These are phyloP conservation scores for Steatocranus sp. DNA, from an alignment of 2,797 vertebrate species.

Conservation along the genomic window DNA sequence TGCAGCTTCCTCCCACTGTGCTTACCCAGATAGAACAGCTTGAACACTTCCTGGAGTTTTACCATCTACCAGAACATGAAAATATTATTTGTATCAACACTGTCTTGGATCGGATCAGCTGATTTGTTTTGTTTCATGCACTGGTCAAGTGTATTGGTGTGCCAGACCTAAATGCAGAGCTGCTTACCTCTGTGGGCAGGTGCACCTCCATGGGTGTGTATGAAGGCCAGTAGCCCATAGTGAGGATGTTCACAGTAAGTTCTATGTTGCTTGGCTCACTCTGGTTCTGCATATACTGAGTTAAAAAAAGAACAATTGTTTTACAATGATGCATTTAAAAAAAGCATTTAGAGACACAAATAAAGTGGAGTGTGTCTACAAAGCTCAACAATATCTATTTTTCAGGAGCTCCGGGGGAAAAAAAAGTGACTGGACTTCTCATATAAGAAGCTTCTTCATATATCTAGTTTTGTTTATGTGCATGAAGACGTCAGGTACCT, in stretches of 20 bases:
- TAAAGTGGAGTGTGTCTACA: background rate
- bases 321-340: background rate
- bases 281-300: constrained; percentile 97
- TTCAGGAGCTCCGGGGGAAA: background rate
- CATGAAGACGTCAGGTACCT: constrained; percentile 73
- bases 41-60: constrained; percentile 98
- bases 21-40: constrained; percentile 98
- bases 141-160: background rate
- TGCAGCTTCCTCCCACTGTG: constrained; percentile 98
- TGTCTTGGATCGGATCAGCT: background rate
- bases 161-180: background rate
- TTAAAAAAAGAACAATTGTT: background rate
- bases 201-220: constrained; percentile 99
- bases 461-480: background rate
- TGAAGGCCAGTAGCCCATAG: constrained; percentile 99
- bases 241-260: constrained; percentile 98
- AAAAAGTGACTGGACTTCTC: background rate
- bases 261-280: constrained; percentile 98
- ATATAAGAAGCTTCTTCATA: background rate
- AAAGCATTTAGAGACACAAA: background rate
- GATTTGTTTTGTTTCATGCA: background rate
- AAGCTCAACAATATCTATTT: background rate
- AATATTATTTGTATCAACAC: background rate
- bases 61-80: constrained; percentile 84
- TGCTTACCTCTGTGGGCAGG: constrained; percentile 88